Base-by-base conservation (phyloP, 2,113 vertebrate genomes). In the Bolborhynchus lineola region DNA sequence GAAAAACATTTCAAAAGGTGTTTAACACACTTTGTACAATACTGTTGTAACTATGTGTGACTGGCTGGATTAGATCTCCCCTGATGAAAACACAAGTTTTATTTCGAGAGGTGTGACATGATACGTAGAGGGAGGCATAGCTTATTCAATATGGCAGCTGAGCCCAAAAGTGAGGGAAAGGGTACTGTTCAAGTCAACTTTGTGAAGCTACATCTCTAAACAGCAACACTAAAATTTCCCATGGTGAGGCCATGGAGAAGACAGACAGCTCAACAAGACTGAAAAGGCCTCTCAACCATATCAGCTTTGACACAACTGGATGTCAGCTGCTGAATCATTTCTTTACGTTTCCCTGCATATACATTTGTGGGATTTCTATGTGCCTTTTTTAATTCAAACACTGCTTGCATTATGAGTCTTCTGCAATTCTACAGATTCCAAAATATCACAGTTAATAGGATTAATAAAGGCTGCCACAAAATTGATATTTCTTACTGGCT, bases 401-500 rank as follows among this genome's bases (percentile, higher is more conserved):
- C 33, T 60, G 10, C 6, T 53, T 76, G 35, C 29, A 16, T 75
- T 55, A 28, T 39, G 64, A 92, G 35, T 81, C 71, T 75, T 81
- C 39, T 39, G 82, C 92, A 86, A 90, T 92, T 33, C 29, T 67
- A 35, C 64, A 55, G 44, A 92, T 90, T 79, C 46, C 75, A 63
- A 78, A 90, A 62, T 47, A 71, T 20, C 78, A 50, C 57, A 74
- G 59, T 78, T 93, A 96, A 90, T 74, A 83, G 64, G 67, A 88
- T 94, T 96, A 93, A 92, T 95, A 93, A 94, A 93, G 68, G 50
- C 39, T 94, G 68, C 20, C 47, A 88, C 0, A 0, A 86, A 96
- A 95, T 67, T 90, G 94, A 92, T 69, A 74, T 80, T 88, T 82
- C 88, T 93, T 92, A 93, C 79, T 21, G 52, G 11, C 76, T 88